Percentiles rank a stretch among this genome's conserved stretches.
phyloP scores from a whole-genome alignment of 1,140 invertebrate species.

The Wasmannia auropunctata region DNA sequence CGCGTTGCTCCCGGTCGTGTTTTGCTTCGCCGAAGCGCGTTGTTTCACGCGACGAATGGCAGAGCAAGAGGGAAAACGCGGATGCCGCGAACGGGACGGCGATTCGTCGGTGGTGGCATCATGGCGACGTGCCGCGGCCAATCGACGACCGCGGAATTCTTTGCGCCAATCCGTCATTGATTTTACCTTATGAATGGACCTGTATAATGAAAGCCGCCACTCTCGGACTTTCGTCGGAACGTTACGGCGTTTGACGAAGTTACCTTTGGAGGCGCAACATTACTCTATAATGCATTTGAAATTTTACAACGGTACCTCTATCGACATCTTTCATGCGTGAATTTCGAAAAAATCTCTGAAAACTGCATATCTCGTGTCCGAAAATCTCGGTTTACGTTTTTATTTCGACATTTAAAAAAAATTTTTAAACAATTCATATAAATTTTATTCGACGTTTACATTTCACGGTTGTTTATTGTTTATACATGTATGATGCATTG shows the following conservation, averaged over 20 bases:
- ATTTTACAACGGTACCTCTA: not conserved
- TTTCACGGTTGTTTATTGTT: not conserved
- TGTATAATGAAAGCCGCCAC: conserved; percentile 45
- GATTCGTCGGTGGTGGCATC: conserved; percentile 60
- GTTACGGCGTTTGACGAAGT: conserved; percentile 18
- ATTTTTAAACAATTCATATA: not conserved
- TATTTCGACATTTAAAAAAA: not conserved
- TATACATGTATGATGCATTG: not conserved
- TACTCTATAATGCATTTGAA: not conserved
- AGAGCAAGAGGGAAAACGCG: conserved; percentile 28
- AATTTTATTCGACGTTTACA: not conserved
- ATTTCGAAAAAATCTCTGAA: not conserved
- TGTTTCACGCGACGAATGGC: conserved; percentile 15
- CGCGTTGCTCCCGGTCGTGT: not conserved
- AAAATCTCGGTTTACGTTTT: not conserved
- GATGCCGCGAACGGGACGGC: not conserved
- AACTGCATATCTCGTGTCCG: not conserved
- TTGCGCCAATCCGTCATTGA: conserved; percentile 72
- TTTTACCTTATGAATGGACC: conserved; percentile 72
- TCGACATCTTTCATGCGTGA: not conserved
- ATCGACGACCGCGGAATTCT: conserved; percentile 60
- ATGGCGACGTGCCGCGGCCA: conserved; percentile 64
- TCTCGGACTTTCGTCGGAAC: not conserved
- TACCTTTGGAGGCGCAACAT: not conserved
- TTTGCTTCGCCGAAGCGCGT: conserved; percentile 5